Evolutionary conservation across 2,888 invertebrate species (phyloP).

Genomic region (Helleia helle): DNA sequence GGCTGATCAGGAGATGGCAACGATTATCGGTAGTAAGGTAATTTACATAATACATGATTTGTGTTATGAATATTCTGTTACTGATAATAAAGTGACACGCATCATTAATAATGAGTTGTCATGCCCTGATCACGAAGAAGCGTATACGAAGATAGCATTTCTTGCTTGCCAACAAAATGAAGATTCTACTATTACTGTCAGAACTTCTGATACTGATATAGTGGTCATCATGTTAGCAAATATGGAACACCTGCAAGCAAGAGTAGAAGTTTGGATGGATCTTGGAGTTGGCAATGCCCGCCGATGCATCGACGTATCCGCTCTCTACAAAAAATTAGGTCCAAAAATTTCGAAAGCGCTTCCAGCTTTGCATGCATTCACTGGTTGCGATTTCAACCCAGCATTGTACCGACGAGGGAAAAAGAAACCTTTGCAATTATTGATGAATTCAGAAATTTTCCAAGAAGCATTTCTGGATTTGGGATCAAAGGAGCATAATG

Average conservation of each 20-base stretch:
- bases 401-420: conserved; percentile 16
- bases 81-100: conserved; percentile 14
- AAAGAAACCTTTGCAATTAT: conserved; percentile 14
- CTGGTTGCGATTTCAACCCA: conserved; percentile 19
- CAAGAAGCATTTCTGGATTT: conserved; percentile 16
- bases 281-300: background rate
- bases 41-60: conserved; percentile 12
- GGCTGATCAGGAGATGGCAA: conserved; percentile 17
- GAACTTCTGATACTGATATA: conserved; percentile 25
- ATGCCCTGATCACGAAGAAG: conserved; percentile 24
- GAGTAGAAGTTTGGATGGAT: background rate
- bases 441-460: conserved; percentile 14
- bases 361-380: conserved; percentile 18
- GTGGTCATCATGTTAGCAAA: conserved; percentile 23
- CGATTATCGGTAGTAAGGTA: conserved; percentile 15
- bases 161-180: conserved; percentile 16
- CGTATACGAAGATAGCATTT: conserved; percentile 21
- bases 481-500: conserved; percentile 12
- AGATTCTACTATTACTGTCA: conserved; percentile 13
- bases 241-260: conserved; percentile 10
- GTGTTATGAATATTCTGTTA: conserved; percentile 16
- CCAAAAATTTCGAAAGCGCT: conserved; percentile 14
- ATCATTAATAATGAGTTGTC: conserved; percentile 17
- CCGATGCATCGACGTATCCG: conserved; percentile 17
- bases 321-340: conserved; percentile 16